Base-by-base conservation (phyloP, 2,888 invertebrate species). In the Bruchidius siliquastri region DNA sequence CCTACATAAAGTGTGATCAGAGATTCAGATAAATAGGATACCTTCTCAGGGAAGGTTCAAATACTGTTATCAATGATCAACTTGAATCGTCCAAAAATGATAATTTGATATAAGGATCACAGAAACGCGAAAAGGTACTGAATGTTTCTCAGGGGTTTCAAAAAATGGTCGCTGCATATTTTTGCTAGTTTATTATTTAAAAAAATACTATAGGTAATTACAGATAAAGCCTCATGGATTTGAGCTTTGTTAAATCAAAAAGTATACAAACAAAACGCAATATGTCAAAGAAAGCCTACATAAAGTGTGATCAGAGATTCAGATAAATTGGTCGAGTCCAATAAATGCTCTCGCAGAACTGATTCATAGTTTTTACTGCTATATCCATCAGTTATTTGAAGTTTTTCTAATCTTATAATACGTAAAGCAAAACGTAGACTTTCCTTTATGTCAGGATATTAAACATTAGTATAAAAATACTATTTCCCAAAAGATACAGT, bases 391-490 rank as follows among this genome's bases (percentile, higher is more conserved):
- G 49, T 49, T 49, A 8, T 49, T 49, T 18, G 18, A 13, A 13
- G 3, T 49, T 49, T 49, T 49, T 49, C 1, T 49, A 18, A 49
- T 49, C 13, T 49, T 49, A 13, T 49, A 18, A 49, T 49, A 49
- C 18, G 49, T 49, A 49, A 49, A 49, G n/a, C 18, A 49, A 72
- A 74, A 72, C 72, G 73, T 74, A 76, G 22, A 32, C 69, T 20
- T 70, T 70, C 71, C 72, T 76, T 76, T 76, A 72, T 76, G 71
- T 76, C 76, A 77, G 73, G 73, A 76, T 76, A 77, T 76, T 76
- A 77, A 76, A 76, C 73, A 71, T 71, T 73, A 71, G 49, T 69
- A 73, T 69, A 71, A 71, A 71, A 69, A 73, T 67, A 73, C 70
- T 30, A 67, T 72, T 32, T 22, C 18, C 26, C 49, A 49, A 49